phyloP scores from a whole-genome alignment of 2,113 vertebrate genomes.

The Dinomys branickii region DNA sequence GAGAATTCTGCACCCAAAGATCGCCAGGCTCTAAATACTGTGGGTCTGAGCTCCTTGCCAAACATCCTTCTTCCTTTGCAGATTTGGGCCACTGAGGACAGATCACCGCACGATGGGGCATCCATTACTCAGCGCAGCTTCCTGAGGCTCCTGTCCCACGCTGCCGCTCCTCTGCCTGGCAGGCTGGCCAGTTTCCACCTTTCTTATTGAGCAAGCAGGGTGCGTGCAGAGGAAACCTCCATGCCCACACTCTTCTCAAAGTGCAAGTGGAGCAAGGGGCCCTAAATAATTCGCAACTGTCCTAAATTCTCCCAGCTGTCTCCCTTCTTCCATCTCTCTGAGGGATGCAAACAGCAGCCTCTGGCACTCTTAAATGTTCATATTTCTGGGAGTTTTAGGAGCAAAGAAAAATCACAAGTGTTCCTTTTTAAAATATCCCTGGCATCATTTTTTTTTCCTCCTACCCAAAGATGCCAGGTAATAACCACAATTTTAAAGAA shows the following conservation, averaged over 20 bases:
- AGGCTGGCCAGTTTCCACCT: conserved; percentile 22
- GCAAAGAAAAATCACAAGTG: background rate
- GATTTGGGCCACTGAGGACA: background rate
- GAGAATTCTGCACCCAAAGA: background rate
- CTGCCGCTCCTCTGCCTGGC: background rate
- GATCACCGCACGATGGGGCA: background rate
- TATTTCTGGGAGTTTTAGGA: conserved; percentile 49
- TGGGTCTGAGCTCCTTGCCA: background rate
- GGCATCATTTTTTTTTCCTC: background rate
- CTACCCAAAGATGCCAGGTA: background rate
- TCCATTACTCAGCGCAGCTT: conserved; percentile 25
- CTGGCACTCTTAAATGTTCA: background rate
- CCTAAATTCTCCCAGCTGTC: conserved; percentile 71
- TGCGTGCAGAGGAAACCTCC: background rate
- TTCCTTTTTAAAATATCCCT: conserved; percentile 43
- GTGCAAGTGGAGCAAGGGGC: conserved; percentile 52
- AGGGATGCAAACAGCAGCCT: conserved; percentile 29
- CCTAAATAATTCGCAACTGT: conserved; percentile 74
- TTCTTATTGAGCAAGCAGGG: conserved; percentile 52
- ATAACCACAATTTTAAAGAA: conserved; percentile 46
- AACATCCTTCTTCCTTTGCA: no score
- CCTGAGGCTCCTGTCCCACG: background rate
- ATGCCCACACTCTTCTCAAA: conserved; percentile 44
- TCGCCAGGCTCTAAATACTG: background rate
- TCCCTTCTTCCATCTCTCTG: conserved; percentile 35